phyloP scores from a whole-genome alignment of 2,113 vertebrate species.

The Nyctereutes procyonoides region DNA sequence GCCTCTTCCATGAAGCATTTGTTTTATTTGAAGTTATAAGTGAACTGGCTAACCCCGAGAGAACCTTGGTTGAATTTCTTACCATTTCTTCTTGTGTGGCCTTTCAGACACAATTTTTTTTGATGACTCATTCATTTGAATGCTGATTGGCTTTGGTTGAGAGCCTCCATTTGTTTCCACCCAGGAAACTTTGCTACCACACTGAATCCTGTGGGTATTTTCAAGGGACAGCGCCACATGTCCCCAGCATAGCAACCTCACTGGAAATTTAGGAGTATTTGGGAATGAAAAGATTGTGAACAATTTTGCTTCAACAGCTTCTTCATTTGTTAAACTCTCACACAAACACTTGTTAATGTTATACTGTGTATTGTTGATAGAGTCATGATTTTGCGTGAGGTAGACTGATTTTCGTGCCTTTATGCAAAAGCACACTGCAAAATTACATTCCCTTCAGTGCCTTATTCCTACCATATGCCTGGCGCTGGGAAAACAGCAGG shows the following conservation, averaged over 20 bases:
- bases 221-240: background rate
- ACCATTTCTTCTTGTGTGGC: slow-evolving; percentile 51
- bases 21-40: slow-evolving; percentile 44
- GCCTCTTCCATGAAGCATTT: background rate
- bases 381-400: background rate
- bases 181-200: slow-evolving; percentile 48
- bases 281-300: background rate
- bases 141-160: slow-evolving; percentile 31
- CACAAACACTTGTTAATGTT: background rate
- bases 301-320: background rate
- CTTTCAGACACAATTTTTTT: slow-evolving; percentile 38
- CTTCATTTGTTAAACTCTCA: background rate
- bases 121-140: slow-evolving; percentile 28
- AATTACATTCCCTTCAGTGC: background rate
- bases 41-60: background rate
- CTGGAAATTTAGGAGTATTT: slow-evolving; percentile 24
- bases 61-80: slow-evolving; percentile 29
- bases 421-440: background rate
- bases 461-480: background rate
- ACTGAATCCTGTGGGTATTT: slow-evolving; percentile 49
- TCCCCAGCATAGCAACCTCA: background rate
- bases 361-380: background rate
- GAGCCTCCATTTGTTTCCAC: slow-evolving; percentile 20
- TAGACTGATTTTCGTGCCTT: slow-evolving; percentile 14
- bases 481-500: background rate